Evolutionary conservation across 1,140 invertebrate species (phyloP), one percentile per base, ranked within the genome.

Genomic region (Phocides pigmalion): DNA sequence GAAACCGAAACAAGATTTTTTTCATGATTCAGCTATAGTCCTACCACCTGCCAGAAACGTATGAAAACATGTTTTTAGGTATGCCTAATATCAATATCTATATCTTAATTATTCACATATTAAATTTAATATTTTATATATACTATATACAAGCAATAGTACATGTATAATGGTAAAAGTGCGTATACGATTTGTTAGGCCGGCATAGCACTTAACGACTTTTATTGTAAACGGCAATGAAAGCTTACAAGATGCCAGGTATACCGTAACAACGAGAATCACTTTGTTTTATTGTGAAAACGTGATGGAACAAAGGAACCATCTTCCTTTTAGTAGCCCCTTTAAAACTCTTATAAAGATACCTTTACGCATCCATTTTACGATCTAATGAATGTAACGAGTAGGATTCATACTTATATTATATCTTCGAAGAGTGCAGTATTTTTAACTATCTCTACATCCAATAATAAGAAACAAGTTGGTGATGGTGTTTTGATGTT

Each of bases 211-310:
- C 17, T 28, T 50, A 50, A 14, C 12, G 22, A 8, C 14, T 32
- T 50, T 50, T 35, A 50, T 25, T 50, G 4, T 51, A 35, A 35
- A 28, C 14, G 25, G 8, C 8, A 32, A 51, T 35, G 16, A 35
- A 51, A 25, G 14, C 15, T 35, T 51, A 51, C 25, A 35, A 51
- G 25, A 35, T 17, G 8, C 49, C 16, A 19, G 5, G 0, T 51
- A 16, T 28, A 32, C 15, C 25, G 14, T 17, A 44, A 44, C 16
- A 44, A 16, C 15, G 16, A 19, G 15, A 19, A 11, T 44, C 15
- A 44, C 41, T 44, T 44, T 44, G 14, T 17, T 44, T 44, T 19
- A 17, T 44, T 19, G 41, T 44, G 41, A 44, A 44, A 35, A 35
- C 32, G 32, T 35, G 32, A 35, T n/a, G 11, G n/a, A 8, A 35